phyloP scores from a whole-genome alignment of 2,797 vertebrate genomes.

The Streptopelia turtur region DNA sequence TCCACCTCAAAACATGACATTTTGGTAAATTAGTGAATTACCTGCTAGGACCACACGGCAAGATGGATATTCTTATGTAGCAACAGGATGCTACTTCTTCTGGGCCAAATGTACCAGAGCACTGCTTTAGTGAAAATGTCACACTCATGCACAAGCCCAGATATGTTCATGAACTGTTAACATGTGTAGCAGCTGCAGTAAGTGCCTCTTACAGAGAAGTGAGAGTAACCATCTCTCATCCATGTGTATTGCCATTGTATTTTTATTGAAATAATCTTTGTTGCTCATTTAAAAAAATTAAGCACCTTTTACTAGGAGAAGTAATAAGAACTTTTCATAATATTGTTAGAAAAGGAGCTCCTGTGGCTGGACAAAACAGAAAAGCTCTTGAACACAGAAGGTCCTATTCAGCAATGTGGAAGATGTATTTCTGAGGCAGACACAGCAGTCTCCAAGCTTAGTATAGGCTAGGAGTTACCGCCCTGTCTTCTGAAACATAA shows the following conservation, averaged over 20 bases:
- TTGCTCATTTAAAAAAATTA: neutral
- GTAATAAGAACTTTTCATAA: neutral
- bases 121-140: neutral
- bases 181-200: neutral
- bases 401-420: neutral
- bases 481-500: neutral
- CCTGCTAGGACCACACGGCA: neutral
- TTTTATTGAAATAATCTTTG: neutral
- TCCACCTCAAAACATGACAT: neutral
- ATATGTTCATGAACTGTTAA: neutral
- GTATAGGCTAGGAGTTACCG: neutral
- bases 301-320: neutral
- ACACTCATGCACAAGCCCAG: neutral
- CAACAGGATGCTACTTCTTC: neutral
- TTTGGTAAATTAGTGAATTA: neutral
- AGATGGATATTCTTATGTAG: neutral
- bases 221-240: neutral
- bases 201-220: neutral
- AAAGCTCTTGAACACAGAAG: neutral
- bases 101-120: neutral
- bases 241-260: neutral
- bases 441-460: neutral
- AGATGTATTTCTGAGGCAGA: neutral
- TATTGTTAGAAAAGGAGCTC: neutral
- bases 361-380: neutral